Evolutionary conservation across 2,113 vertebrate genomes (phyloP).

Genomic region (Ochotona princeps): DNA sequence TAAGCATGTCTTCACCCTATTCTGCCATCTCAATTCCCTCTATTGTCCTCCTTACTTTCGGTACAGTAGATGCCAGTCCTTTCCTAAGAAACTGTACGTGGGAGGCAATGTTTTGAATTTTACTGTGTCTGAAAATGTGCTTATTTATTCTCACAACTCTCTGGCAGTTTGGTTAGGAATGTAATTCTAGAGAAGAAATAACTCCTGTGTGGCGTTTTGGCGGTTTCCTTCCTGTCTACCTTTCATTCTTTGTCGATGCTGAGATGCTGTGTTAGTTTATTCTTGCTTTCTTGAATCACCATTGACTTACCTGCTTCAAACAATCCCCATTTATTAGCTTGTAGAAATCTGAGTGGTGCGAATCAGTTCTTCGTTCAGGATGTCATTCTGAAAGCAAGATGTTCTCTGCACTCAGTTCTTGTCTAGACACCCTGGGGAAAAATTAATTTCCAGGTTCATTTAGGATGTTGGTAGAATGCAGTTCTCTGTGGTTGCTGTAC

Average conservation of each 20-base stretch:
- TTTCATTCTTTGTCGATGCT: neutral
- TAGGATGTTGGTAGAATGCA: neutral
- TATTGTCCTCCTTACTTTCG: too few relatives aligned
- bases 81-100: too few relatives aligned
- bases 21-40: too few relatives aligned
- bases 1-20: too few relatives aligned
- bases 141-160: neutral
- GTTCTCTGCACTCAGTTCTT: neutral
- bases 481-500: neutral
- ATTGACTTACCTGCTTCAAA: neutral
- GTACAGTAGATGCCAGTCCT: too few relatives aligned
- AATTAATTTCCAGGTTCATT: neutral
- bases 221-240: neutral
- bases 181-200: constrained; percentile 7
- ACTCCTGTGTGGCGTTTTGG: neutral
- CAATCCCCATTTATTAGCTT: neutral
- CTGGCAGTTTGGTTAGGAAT: neutral
- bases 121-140: neutral
- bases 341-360: neutral
- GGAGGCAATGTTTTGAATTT: too few relatives aligned
- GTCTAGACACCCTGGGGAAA: neutral
- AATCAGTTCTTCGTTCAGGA: neutral
- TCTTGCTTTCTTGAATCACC: neutral
- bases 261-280: neutral
- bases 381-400: neutral